Conservation (phyloP, 2,113 vertebrate species). For the Zosterops borbonicus region DNA sequence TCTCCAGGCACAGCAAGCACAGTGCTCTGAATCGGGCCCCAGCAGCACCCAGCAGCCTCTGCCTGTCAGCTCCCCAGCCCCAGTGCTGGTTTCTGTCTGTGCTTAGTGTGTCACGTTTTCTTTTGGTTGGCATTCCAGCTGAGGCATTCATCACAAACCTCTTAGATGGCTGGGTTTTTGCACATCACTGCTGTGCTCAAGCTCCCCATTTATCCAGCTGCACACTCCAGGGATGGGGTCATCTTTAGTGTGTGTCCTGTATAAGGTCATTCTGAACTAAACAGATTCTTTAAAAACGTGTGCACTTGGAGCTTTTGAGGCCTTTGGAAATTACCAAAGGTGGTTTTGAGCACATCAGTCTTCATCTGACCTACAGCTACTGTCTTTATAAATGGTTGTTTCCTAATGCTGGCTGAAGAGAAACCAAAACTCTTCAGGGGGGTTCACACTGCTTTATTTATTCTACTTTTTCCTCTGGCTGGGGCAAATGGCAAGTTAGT, state of each 20-base stretch:
- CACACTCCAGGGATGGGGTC: neutral
- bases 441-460: neutral
- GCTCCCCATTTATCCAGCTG: neutral
- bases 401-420: neutral
- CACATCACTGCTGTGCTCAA: neutral
- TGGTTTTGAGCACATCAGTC: neutral
- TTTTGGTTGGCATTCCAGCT: neutral
- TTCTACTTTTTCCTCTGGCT: neutral
- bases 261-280: neutral
- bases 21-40: neutral
- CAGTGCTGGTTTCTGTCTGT: neutral
- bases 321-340: neutral
- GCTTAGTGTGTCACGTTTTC: neutral
- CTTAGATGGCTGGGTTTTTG: neutral
- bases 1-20: neutral
- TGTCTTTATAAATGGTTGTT: neutral
- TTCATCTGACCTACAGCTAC: neutral
- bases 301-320: neutral
- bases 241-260: neutral
- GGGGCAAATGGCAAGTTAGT: neutral
- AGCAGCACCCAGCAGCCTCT: neutral
- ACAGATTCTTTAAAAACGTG: neutral
- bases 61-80: neutral
- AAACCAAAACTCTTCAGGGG: neutral
- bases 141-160: neutral